Conservation (phyloP, 1,140 invertebrate genomes). For the Drosophila lacteicornis region DNA sequence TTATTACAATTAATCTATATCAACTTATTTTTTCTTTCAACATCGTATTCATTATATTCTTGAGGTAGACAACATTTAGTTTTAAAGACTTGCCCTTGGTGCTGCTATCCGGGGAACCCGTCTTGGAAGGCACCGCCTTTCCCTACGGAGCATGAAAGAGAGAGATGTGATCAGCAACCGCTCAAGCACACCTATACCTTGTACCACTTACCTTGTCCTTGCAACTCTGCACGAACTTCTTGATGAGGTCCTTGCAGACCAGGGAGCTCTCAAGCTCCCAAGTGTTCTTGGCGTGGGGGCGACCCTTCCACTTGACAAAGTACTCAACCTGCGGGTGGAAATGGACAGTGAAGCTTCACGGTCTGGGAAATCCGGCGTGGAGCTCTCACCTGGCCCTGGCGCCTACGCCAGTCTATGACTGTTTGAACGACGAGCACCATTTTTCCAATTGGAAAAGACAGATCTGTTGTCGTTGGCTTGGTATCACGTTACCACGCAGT, state of each 20-base stretch:
- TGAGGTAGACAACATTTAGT: no score
- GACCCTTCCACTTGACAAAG: slow-evolving; percentile 96
- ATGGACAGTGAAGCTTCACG: neutral
- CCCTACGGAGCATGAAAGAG: slow-evolving; percentile 16
- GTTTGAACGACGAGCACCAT: slow-evolving; percentile 89
- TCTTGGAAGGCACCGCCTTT: slow-evolving; percentile 29
- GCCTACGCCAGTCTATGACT: no score
- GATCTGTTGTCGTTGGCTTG: neutral
- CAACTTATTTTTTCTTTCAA: no score
- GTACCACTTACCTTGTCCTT: slow-evolving; percentile 85
- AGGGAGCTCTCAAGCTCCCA: slow-evolving; percentile 95
- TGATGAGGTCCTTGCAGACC: slow-evolving; percentile 96
- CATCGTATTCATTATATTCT: no score
- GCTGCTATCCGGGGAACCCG: slow-evolving; percentile 46
- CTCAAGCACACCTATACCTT: slow-evolving; percentile 22
- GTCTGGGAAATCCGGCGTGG: neutral
- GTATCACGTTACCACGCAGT: neutral
- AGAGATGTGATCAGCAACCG: neutral
- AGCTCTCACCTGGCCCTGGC: no score
- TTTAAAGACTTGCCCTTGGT: slow-evolving; percentile 24
- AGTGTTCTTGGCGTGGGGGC: slow-evolving; percentile 92
- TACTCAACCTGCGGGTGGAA: slow-evolving; percentile 89
- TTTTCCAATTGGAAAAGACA: slow-evolving; percentile 1
- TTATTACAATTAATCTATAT: no score
- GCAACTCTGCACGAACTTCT: slow-evolving; percentile 91